Evolutionary conservation across 2,888 invertebrate genomes (phyloP).

Genomic region (Aphrophora alni): DNA sequence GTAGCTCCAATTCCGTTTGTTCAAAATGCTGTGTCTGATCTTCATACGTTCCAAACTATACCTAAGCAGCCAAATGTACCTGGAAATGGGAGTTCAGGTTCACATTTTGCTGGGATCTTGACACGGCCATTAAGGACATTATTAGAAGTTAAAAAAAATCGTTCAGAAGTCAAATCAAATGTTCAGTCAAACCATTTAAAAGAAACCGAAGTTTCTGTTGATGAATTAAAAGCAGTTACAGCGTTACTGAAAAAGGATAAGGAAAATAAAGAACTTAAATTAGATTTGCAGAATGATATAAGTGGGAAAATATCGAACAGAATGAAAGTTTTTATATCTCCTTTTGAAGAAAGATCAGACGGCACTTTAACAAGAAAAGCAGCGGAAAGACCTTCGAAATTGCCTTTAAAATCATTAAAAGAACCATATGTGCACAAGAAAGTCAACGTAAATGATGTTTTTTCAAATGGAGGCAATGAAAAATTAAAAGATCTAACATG

Average conservation of each 20-base stretch:
- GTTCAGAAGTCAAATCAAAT: slow-evolving; percentile 26
- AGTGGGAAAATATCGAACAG: slow-evolving; percentile 24
- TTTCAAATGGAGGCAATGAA: slow-evolving; percentile 24
- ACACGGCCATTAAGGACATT: slow-evolving; percentile 26
- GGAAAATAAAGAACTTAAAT: slow-evolving; percentile 12
- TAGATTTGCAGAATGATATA: slow-evolving; percentile 17
- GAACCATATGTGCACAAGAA: slow-evolving; percentile 51
- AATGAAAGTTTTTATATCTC: slow-evolving; percentile 38
- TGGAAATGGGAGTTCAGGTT: slow-evolving; percentile 43
- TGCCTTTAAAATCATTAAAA: slow-evolving; percentile 51
- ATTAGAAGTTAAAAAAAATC: slow-evolving; percentile 32
- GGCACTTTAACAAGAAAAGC: slow-evolving; percentile 29
- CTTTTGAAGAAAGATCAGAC: slow-evolving; percentile 33
- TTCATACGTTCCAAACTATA: slow-evolving; percentile 43
- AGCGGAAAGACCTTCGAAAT: slow-evolving; percentile 36
- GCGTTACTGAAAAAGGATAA: slow-evolving; percentile 19
- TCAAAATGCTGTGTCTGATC: slow-evolving; percentile 71
- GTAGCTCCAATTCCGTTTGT: slow-evolving; percentile 70
- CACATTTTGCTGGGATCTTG: slow-evolving; percentile 22
- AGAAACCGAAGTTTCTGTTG: slow-evolving; percentile 30
- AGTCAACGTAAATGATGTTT: slow-evolving; percentile 38
- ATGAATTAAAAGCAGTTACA: slow-evolving; percentile 24
- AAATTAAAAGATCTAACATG: slow-evolving; percentile 71
- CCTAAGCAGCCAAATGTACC: slow-evolving; percentile 57
- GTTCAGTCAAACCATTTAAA: slow-evolving; percentile 21